Percentiles rank a stretch among this genome's conserved stretches.
These are phyloP conservation scores for Agriotes lineatus DNA, from an alignment of 2,888 invertebrate genomes.

Conservation along the genomic window DNA sequence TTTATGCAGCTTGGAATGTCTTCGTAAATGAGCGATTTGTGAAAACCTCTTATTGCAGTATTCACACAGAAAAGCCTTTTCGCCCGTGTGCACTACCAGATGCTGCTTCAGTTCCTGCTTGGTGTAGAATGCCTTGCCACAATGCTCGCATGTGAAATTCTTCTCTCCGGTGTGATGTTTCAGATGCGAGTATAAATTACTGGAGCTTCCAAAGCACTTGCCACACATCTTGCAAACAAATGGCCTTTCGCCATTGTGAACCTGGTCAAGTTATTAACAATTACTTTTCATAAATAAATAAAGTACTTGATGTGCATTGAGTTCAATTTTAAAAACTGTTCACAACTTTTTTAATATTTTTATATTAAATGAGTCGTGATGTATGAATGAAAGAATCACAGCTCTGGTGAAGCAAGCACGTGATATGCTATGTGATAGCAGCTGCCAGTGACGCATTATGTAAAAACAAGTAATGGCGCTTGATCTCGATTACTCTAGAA, in stretches of 20 bases:
- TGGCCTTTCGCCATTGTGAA: conserved; percentile 58
- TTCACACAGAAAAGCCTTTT: conserved; percentile 56
- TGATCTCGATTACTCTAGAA: too few relatives aligned
- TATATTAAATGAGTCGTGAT: too few relatives aligned
- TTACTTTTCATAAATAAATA: too few relatives aligned
- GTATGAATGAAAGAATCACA: too few relatives aligned
- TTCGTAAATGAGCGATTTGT: conserved; percentile 55
- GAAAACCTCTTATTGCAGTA: conserved; percentile 56
- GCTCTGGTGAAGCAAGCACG: too few relatives aligned
- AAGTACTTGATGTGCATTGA: not conserved
- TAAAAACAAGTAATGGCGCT: too few relatives aligned
- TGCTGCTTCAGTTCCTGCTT: conserved; percentile 58
- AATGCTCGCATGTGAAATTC: conserved; percentile 57
- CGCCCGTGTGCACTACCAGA: conserved; percentile 56
- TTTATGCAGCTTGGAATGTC: conserved; percentile 56
- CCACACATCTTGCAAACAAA: conserved; percentile 57
- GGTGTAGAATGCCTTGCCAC: conserved; percentile 57
- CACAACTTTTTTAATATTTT: too few relatives aligned
- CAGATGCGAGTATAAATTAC: conserved; percentile 57
- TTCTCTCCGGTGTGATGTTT: conserved; percentile 58
- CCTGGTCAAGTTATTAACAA: conserved; percentile 40
- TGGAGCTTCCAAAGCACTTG: conserved; percentile 56
- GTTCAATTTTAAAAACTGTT: too few relatives aligned
- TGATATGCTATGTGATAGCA: too few relatives aligned
- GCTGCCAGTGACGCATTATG: too few relatives aligned